Base-by-base conservation (phyloP, 2,797 vertebrate genomes). In the Artibeus lituratus region DNA sequence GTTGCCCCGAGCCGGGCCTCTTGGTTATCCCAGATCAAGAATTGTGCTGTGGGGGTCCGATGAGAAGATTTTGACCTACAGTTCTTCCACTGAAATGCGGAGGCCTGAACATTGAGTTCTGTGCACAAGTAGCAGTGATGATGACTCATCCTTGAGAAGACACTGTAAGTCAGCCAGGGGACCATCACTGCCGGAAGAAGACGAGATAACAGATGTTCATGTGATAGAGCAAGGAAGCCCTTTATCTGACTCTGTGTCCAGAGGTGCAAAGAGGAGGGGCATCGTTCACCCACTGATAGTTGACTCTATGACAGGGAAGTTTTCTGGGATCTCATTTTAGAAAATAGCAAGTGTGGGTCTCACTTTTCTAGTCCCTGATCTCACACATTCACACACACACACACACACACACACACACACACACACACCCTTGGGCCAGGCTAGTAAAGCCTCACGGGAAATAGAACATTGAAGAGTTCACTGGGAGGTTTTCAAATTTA, bases 401-500 rank as follows among this genome's bases (percentile, higher is more conserved):
- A 62, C 19, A 69, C 24, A 35, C 32, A 16, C 0, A 3, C 19
- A 47, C 32, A 59, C 18, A 74, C 22, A 35, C 24, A 15, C 32
- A 70, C 4, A 37, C 0, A n/a, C n/a, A n/a, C 1, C 8, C 22
- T 80, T 80, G 49, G 37, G 37, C 21, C 9, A 76, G 18, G 10
- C 90, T 94, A 37, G 10, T 82, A 78, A 77, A 86, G 24, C 42
- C 55, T 82, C 51, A 44, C 72, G 49, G 69, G 59, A 92, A 88
- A 92, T 62, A n/a, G 74, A 73, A 67, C 69, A 35, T 24, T 47
- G 19, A 69, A 89, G 53, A 70, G 15, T 32, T 62, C 10, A 2
- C 21, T 70, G 69, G 42, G 42, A 86, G 21, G 59, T 65, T 96
- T 87, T 62, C 85, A 89, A 73, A 70, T 76, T 70, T 92, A 87